Evolutionary conservation across 2,888 invertebrate genomes (phyloP).

Genomic region (Spilarctia lutea): DNA sequence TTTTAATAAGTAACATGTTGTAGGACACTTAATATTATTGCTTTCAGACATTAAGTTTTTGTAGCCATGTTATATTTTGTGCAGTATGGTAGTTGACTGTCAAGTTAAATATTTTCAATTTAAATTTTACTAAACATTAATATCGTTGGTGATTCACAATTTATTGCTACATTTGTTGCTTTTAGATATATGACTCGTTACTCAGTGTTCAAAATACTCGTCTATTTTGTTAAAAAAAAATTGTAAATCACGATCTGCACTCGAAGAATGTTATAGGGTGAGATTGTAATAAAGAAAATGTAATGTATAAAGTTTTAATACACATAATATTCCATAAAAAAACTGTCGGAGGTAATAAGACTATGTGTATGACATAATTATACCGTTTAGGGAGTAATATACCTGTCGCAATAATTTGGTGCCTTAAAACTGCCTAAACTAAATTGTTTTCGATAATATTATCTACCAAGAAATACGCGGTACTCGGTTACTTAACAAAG

Average conservation of each 20-base stretch:
- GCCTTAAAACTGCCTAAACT: not conserved
- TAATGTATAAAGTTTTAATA: not conserved
- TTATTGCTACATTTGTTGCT: not conserved
- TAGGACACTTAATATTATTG: conserved; percentile 2
- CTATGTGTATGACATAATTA: too few species aligned
- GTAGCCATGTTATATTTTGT: not conserved
- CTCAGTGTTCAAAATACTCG: not conserved
- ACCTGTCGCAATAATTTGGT: too few species aligned
- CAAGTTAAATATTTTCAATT: not conserved
- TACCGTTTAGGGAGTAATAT: too few species aligned
- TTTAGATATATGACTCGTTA: not conserved
- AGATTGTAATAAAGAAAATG: not conserved
- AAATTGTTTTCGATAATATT: not conserved
- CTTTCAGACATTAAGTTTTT: not conserved
- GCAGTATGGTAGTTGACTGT: not conserved
- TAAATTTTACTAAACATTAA: too few species aligned
- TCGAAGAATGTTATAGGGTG: not conserved
- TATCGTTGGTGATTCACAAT: not conserved
- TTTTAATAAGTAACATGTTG: not conserved
- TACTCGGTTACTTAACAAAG: not conserved
- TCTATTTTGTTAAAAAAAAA: not conserved
- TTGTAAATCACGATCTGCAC: not conserved
- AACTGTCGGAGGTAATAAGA: too few species aligned
- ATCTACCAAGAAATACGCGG: not conserved
- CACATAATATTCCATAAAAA: too few species aligned